phyloP scores from a whole-genome alignment of 2,888 invertebrate genomes.

The Zaprionus obscuricornis region DNA sequence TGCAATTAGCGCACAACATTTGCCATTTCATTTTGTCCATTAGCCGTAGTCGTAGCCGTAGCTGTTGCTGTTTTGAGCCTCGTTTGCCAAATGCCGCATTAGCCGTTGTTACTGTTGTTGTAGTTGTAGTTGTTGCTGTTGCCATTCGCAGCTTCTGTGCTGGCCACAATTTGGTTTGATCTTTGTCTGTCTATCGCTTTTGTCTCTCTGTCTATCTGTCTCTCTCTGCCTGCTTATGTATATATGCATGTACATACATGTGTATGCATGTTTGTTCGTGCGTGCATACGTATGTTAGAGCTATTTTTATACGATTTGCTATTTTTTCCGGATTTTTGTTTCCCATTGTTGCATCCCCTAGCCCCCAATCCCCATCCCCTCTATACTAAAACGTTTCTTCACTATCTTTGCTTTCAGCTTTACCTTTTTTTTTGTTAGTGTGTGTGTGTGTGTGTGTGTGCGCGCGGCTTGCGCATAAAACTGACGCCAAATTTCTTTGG shows the following conservation, averaged over 20 bases:
- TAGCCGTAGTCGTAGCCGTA: conserved; percentile 3
- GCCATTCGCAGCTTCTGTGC: conserved; percentile 9
- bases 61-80: conserved; percentile 7
- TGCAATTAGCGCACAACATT: conserved; percentile 32
- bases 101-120: no score
- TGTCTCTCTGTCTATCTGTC: no score
- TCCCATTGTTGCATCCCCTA: conserved; percentile 60
- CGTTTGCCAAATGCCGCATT: conserved; percentile 60
- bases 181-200: no score
- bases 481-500: conserved; percentile 77
- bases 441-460: conserved; percentile 1
- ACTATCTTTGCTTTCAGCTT: background rate
- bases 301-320: conserved; percentile 73
- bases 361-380: background rate
- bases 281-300: conserved; percentile 39
- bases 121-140: no score
- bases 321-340: conserved; percentile 75
- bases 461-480: conserved; percentile 58
- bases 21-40: conserved; percentile 5
- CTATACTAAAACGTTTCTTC: no score
- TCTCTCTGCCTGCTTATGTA: no score
- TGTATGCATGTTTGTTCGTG: conserved; percentile 7
- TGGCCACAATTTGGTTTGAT: conserved; percentile 23
- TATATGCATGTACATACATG: background rate
- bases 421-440: conserved; percentile 33